phyloP scores from a whole-genome alignment of 2,113 vertebrate species.

The Turnix velox region DNA sequence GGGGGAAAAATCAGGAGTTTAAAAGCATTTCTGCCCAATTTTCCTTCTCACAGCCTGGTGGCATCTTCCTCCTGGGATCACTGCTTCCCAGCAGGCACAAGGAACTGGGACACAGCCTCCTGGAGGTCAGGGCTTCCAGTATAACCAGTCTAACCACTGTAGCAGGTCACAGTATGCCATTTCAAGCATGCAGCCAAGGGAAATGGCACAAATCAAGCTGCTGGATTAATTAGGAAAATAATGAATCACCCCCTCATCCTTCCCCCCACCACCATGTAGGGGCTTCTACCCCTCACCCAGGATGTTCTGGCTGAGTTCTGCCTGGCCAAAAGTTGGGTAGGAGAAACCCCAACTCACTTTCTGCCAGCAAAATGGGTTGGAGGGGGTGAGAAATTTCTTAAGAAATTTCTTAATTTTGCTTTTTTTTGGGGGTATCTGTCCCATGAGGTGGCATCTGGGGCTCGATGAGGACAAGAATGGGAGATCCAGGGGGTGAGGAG shows the following conservation, averaged over 20 bases:
- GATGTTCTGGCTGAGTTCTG: neutral
- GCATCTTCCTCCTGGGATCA: neutral
- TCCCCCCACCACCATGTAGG: neutral
- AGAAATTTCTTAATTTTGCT: too few species aligned
- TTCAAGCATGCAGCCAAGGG: neutral
- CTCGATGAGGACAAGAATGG: neutral
- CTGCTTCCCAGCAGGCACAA: accelerated
- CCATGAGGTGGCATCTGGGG: neutral
- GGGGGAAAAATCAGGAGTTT: neutral
- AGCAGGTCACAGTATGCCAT: neutral
- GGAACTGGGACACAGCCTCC: accelerated
- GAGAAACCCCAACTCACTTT: accelerated
- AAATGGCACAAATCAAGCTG: accelerated
- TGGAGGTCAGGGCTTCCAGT: neutral
- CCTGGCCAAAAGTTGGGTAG: neutral
- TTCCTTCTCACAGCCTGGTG: neutral
- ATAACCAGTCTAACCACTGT: neutral
- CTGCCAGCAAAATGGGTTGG: accelerated
- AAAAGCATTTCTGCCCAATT: accelerated
- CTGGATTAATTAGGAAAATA: neutral
- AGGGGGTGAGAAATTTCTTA: neutral
- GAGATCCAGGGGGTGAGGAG: neutral
- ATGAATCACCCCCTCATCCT: neutral
- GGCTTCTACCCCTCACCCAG: accelerated
- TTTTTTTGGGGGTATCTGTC: neutral